Evolutionary conservation across 2,113 vertebrate genomes (phyloP).

Genomic region (Labeo rohita): DNA sequence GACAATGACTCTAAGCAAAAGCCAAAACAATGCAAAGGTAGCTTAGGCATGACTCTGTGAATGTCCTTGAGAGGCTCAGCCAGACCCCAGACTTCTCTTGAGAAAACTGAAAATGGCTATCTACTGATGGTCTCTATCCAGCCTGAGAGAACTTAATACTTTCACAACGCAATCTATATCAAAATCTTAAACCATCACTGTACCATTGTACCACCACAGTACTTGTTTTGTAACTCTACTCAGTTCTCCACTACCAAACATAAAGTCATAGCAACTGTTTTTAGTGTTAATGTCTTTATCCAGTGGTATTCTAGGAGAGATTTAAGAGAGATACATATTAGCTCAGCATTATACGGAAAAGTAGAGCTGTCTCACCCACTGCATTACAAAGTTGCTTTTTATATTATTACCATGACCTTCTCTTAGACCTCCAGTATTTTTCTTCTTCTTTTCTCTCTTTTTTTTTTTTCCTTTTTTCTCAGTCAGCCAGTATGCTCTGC

Average conservation of each 20-base stretch:
- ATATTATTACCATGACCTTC: slow-evolving; percentile 9
- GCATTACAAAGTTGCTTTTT: slow-evolving; percentile 24
- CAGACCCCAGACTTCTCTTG: not conserved
- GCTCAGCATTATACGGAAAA: not conserved
- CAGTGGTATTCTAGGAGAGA: not conserved
- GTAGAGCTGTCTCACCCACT: slow-evolving; percentile 8
- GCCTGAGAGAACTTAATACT: not conserved
- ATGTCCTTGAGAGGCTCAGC: not conserved
- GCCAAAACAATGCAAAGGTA: not conserved
- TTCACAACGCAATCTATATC: not conserved
- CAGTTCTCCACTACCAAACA: not conserved
- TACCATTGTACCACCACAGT: not conserved
- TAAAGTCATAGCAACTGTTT: not conserved
- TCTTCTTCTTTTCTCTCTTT: not conserved
- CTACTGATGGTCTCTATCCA: not conserved
- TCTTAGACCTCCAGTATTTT: slow-evolving; percentile 3
- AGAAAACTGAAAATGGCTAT: not conserved
- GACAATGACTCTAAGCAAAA: not conserved
- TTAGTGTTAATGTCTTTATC: not conserved
- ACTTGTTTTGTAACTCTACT: not conserved
- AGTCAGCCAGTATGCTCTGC: not conserved
- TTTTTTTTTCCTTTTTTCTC: not conserved
- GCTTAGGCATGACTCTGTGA: not conserved
- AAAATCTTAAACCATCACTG: not conserved
- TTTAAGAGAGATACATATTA: not conserved